phyloP scores from a whole-genome alignment of 2,113 vertebrate species.

The Eurystomus gularis region DNA sequence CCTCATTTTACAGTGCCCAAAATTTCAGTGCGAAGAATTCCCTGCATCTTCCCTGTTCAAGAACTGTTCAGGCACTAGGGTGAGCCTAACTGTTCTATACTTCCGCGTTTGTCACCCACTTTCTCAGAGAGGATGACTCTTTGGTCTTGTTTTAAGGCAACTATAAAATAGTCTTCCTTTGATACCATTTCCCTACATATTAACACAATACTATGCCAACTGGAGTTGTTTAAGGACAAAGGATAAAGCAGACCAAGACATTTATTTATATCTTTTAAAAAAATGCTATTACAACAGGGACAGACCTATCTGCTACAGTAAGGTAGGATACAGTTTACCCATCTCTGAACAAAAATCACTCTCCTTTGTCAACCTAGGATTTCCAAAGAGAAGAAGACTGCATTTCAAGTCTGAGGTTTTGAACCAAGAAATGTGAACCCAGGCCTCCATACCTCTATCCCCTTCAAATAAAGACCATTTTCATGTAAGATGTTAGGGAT shows the following conservation, averaged over 20 bases:
- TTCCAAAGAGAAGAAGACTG: background rate
- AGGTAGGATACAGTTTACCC: background rate
- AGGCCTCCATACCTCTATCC: background rate
- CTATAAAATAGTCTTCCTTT: background rate
- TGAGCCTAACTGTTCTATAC: background rate
- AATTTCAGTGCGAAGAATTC: background rate
- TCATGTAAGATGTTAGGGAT: background rate
- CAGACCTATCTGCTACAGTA: background rate
- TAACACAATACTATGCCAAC: background rate
- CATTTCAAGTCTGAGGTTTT: background rate
- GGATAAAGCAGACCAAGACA: background rate
- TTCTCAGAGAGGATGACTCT: background rate
- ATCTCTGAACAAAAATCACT: background rate
- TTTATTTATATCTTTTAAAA: background rate
- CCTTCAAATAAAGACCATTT: background rate
- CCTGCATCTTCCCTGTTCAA: background rate
- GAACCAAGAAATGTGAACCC: background rate
- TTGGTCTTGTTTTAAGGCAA: background rate
- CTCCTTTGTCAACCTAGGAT: background rate
- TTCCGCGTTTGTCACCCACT: background rate
- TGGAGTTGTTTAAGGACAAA: background rate
- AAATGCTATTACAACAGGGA: background rate
- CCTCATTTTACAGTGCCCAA: background rate
- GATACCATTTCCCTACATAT: background rate
- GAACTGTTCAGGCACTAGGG: background rate